phyloP scores from a whole-genome alignment of 2,797 vertebrate species.

The Discoglossus pictus region DNA sequence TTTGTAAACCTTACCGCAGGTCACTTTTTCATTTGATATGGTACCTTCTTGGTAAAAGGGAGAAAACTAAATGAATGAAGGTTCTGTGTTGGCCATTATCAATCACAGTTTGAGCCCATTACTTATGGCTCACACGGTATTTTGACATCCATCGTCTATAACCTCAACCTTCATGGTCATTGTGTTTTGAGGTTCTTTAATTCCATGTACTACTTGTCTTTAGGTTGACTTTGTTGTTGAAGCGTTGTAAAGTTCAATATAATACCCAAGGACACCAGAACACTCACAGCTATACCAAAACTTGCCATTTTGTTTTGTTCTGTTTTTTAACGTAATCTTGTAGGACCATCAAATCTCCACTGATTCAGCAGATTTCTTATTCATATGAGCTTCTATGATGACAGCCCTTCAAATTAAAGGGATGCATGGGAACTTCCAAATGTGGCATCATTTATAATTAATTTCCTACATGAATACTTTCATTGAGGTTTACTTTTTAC shows the following conservation, averaged over 20 bases:
- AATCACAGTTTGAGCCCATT: conserved; percentile 82
- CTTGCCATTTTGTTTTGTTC: too few species aligned
- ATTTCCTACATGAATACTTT: too few species aligned
- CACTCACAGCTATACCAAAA: too few species aligned
- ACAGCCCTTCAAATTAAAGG: too few species aligned
- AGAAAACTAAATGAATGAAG: conserved; percentile 79
- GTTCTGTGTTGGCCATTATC: conserved; percentile 71
- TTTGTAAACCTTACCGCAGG: conserved; percentile 61
- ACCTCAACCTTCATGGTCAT: conserved; percentile 61
- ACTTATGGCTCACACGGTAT: conserved; percentile 81
- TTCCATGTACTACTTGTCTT: conserved; percentile 66
- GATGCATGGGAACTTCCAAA: too few species aligned
- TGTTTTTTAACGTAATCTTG: too few species aligned
- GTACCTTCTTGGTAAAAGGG: conserved; percentile 66
- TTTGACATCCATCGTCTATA: conserved; percentile 73
- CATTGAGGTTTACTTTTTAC: too few species aligned
- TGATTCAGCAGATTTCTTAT: too few species aligned
- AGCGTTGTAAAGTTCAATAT: conserved; percentile 75
- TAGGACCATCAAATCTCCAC: too few species aligned
- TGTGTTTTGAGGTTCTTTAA: conserved; percentile 60
- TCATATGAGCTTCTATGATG: too few species aligned
- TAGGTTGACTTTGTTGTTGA: conserved; percentile 71
- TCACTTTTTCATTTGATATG: conserved; percentile 66
- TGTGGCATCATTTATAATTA: too few species aligned
- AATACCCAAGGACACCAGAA: conserved; percentile 56